These are phyloP conservation scores for Eunapius fragilis DNA, from an alignment of 37 sponge, comb jelly and placozoan genomes.

Conservation along the genomic window DNA sequence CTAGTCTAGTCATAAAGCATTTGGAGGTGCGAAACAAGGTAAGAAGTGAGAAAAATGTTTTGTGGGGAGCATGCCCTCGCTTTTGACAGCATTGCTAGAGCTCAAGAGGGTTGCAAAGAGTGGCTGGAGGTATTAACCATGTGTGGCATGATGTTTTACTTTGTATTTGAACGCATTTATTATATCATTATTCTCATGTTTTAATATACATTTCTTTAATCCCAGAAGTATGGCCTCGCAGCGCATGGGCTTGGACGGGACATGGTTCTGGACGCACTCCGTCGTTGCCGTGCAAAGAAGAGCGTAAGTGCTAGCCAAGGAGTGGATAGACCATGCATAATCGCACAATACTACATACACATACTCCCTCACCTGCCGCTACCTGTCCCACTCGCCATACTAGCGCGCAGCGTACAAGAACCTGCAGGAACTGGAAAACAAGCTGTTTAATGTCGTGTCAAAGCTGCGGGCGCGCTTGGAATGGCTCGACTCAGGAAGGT, in stretches of 20 bases:
- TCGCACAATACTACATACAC: no score
- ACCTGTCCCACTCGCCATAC: background rate
- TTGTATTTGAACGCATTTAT: background rate
- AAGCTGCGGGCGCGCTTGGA: conserved; percentile 59
- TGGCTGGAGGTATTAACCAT: background rate
- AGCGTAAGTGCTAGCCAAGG: background rate
- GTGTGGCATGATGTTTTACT: background rate
- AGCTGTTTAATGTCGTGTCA: conserved; percentile 36
- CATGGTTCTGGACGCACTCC: background rate
- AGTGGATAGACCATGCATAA: no score
- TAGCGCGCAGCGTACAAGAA: conserved; percentile 5
- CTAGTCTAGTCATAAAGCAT: no score
- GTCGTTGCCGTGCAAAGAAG: background rate
- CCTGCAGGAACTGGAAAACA: conserved; percentile 41
- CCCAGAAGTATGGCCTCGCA: background rate
- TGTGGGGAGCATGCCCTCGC: background rate
- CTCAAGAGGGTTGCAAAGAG: background rate
- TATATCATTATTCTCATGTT: background rate
- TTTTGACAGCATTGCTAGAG: background rate
- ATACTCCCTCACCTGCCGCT: background rate
- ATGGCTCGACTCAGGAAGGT: conserved; percentile 85
- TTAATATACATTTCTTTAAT: no score
- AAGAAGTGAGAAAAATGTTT: background rate
- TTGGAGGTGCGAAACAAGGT: background rate
- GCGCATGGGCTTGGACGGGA: background rate